phyloP scores from a whole-genome alignment of 2,113 vertebrate genomes.

The Ia io region DNA sequence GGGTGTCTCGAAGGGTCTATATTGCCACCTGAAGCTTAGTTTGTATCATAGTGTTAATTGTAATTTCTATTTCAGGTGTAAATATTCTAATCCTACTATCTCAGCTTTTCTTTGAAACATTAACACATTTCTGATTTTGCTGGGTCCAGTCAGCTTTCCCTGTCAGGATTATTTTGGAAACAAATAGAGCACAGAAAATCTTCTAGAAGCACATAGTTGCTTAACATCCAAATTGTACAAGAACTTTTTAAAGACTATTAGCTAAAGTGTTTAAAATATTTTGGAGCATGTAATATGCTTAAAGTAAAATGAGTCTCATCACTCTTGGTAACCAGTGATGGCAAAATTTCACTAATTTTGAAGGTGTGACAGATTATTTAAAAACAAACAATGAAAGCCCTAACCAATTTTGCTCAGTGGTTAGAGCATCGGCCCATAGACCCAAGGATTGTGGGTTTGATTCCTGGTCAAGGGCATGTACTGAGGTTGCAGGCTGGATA shows the following conservation, averaged over 20 bases:
- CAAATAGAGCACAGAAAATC: neutral
- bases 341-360: neutral
- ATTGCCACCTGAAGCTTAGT: neutral
- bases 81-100: conserved; percentile 14
- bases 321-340: neutral
- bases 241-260: neutral
- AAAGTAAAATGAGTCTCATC: neutral
- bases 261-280: neutral
- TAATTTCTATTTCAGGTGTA: conserved; percentile 3
- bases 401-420: too few species aligned
- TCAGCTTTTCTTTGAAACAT: conserved; percentile 23
- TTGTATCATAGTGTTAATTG: conserved; percentile 10
- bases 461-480: too few species aligned
- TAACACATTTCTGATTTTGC: conserved; percentile 24
- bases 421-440: too few species aligned
- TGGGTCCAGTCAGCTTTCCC: neutral
- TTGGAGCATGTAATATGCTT: neutral
- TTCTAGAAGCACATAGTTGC: neutral
- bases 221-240: neutral
- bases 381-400: neutral
- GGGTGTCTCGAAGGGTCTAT: too few species aligned
- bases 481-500: too few species aligned
- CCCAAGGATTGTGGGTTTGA: too few species aligned
- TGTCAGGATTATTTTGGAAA: neutral
- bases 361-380: neutral